phyloP scores from a whole-genome alignment of 2,797 vertebrate species.

The Podarcis siculus region DNA sequence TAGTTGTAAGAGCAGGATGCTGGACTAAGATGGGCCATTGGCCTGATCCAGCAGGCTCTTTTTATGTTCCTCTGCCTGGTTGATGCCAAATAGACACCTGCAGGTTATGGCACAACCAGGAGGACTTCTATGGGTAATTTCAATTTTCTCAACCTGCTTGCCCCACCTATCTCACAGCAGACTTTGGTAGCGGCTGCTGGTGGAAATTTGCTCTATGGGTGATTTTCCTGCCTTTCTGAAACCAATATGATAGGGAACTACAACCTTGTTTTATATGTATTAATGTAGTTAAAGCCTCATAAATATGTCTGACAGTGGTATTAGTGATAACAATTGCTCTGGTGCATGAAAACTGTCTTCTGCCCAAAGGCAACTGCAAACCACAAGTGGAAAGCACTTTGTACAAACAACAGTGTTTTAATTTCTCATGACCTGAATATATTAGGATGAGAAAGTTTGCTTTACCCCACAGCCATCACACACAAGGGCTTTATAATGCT shows the following conservation, averaged over 20 bases:
- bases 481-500: neutral
- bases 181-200: no score
- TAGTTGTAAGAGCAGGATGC: no score
- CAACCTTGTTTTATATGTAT: neutral
- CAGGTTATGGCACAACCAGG: no score
- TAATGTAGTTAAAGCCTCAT: neutral
- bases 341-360: neutral
- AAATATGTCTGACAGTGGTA: neutral
- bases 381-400: neutral
- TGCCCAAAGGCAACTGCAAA: neutral
- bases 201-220: no score
- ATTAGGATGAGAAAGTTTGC: neutral
- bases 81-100: no score
- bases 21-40: no score
- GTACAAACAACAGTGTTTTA: neutral
- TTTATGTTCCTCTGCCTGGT: no score
- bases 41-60: no score
- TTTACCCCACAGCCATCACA: neutral
- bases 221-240: neutral
- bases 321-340: neutral
- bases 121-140: no score
- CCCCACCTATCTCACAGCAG: no score
- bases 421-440: neutral
- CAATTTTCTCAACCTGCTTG: no score
- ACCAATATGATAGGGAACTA: neutral